Percentiles rank a stretch among this genome's conserved stretches.
These are phyloP conservation scores for Helicoverpa zea DNA, from an alignment of 1,140 invertebrate genomes.

Conservation along the genomic window DNA sequence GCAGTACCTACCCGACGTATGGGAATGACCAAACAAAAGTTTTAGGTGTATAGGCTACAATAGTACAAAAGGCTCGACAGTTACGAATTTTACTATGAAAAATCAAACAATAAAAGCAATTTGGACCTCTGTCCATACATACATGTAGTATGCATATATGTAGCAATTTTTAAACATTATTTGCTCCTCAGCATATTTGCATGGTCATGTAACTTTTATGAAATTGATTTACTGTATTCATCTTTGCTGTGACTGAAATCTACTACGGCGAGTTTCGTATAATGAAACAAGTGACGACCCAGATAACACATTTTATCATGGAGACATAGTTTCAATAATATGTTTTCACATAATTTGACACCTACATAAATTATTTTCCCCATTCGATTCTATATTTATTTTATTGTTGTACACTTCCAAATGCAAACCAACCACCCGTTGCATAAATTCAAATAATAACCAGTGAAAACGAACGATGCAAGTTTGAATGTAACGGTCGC, in stretches of 20 bases:
- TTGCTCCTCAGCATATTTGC: not conserved
- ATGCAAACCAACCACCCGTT: not conserved
- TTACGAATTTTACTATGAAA: too few relatives aligned
- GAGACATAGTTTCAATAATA: constrained; percentile 1
- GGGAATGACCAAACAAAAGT: too few relatives aligned
- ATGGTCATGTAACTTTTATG: not conserved
- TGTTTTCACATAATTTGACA: not conserved
- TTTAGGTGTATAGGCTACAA: too few relatives aligned
- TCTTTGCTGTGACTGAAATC: not conserved
- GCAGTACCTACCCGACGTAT: too few relatives aligned
- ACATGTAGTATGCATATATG: too few relatives aligned
- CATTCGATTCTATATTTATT: not conserved
- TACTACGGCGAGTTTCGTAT: constrained; percentile 27
- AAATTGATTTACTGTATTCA: constrained; percentile 16
- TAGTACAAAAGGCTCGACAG: too few relatives aligned
- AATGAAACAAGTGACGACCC: constrained; percentile 51
- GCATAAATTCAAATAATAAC: not conserved
- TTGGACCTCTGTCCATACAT: too few relatives aligned
- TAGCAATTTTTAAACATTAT: too few relatives aligned
- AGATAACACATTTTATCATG: constrained; percentile 41
- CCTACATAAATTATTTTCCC: too few relatives aligned
- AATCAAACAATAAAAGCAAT: too few relatives aligned
- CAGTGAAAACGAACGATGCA: constrained; percentile 25
- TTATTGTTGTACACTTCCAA: not conserved
- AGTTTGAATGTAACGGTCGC: constrained; percentile 44